phyloP scores from a whole-genome alignment of 2,797 vertebrate species.

The Saxicola maurus region DNA sequence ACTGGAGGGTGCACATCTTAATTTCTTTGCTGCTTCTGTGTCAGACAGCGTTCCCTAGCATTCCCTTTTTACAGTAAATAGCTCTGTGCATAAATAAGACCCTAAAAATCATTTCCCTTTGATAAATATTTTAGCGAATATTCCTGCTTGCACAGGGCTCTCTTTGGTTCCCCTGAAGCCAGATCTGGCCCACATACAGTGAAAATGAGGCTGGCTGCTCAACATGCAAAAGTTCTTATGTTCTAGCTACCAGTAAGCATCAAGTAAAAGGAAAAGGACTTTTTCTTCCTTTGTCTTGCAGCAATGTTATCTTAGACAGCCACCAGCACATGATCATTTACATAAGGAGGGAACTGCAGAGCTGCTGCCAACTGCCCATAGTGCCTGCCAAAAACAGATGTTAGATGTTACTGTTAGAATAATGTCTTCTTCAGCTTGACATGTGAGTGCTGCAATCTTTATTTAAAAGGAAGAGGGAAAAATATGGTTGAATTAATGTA shows the following conservation, averaged over 20 bases:
- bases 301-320: conserved; percentile 40
- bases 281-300: conserved; percentile 53
- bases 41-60: neutral
- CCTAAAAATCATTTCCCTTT: conserved; percentile 32
- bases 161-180: conserved; percentile 8
- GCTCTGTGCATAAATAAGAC: neutral
- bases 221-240: conserved; percentile 28
- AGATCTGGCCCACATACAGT: conserved; percentile 50
- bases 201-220: conserved; percentile 36
- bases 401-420: conserved; percentile 60
- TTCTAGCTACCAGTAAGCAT: conserved; percentile 15
- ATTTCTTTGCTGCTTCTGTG: neutral
- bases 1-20: neutral
- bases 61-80: conserved; percentile 15
- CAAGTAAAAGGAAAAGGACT: conserved; percentile 44
- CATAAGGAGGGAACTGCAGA: conserved; percentile 47
- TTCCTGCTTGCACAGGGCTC: conserved; percentile 7
- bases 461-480: conserved; percentile 52
- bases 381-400: conserved; percentile 65
- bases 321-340: conserved; percentile 62
- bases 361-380: conserved; percentile 58
- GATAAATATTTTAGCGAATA: conserved; percentile 38
- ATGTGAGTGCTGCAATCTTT: conserved; percentile 39
- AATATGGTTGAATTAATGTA: conserved; percentile 38
- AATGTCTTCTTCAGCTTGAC: conserved; percentile 53